Conservation (phyloP, 2,888 invertebrate genomes). For the Blera fallax region DNA sequence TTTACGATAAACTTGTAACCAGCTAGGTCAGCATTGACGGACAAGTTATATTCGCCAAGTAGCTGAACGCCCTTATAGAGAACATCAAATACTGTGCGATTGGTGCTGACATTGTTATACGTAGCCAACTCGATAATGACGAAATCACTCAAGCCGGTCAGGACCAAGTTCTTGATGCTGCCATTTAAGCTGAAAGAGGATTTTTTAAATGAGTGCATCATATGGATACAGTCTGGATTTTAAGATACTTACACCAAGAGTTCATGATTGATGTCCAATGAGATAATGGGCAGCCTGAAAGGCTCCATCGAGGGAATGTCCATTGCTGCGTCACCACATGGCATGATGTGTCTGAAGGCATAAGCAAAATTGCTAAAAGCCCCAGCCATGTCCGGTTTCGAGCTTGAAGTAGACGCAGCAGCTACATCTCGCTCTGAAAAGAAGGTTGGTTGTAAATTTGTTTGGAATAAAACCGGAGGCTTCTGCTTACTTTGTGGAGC, state of each 20-base stretch:
- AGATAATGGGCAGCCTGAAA: neutral
- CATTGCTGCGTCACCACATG: slow-evolving; percentile 75
- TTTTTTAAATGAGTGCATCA: neutral
- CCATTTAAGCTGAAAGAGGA: slow-evolving; percentile 66
- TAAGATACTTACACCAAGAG: slow-evolving; percentile 1
- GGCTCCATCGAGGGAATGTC: slow-evolving; percentile 75
- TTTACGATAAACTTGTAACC: slow-evolving; percentile 33
- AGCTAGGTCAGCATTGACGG: slow-evolving; percentile 27
- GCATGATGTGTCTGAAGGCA: slow-evolving; percentile 74
- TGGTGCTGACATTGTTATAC: slow-evolving; percentile 49
- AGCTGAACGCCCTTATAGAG: slow-evolving; percentile 73
- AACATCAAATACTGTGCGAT: slow-evolving; percentile 73
- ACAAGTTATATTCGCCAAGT: slow-evolving; percentile 67
- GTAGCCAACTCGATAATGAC: slow-evolving; percentile 71
- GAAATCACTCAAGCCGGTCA: slow-evolving; percentile 74
- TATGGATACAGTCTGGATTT: too few relatives aligned
- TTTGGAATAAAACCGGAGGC: neutral
- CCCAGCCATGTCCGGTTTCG: neutral
- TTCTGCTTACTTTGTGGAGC: slow-evolving; percentile 13
- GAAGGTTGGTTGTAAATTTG: neutral
- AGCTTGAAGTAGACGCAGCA: neutral
- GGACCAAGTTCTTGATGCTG: slow-evolving; percentile 74
- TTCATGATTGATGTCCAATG: slow-evolving; percentile 15
- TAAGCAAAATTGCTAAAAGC: neutral
- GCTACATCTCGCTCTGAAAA: neutral